Base-by-base conservation (phyloP, 1,140 invertebrate species). In the Drosophila serrata region DNA sequence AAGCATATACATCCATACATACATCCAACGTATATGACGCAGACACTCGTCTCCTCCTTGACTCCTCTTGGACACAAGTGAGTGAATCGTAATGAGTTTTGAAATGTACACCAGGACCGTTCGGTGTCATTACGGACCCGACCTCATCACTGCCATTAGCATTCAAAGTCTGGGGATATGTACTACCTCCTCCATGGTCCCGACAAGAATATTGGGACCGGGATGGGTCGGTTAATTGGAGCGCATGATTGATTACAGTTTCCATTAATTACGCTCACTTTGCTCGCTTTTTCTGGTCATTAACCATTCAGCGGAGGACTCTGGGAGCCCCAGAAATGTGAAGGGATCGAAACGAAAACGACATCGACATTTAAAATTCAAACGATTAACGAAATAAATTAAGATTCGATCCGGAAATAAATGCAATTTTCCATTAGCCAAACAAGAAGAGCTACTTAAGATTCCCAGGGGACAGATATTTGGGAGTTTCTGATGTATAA, bases 221-320 rank as follows among this genome's bases (percentile, higher is more conserved):
- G 39, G 65, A 81, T 48, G 56, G 53, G 56, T 68, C 57, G 75
- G 82, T 82, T 88, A 88, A 87, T 88, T 87, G 82, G 76, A 88
- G 80, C 84, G 82, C 73, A 87, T 87, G 82, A 87, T 87, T 87
- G 84, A 88, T 90, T 87, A 84, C 85, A 80, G 67, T 90, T 73
- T 59, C 72, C 82, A 79, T 87, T 86, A 86, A 86, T 87, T 86
- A 78, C 75, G 65, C 75, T 78, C 75, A 63, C 75, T 72, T 73
- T 59, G 67, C 69, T 63, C 68, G 79, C 68, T 65, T 86, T 85
- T 85, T 81, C 82, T 87, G 84, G 59, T 78, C 84, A 90, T 87
- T 87, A 87, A 80, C 84, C 85, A 88, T 53, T 72, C 53, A 17
- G 35, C 64, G 24, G 19, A 53, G 58, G 58, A 29, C n/a, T 45